Base-by-base conservation (phyloP, 2,888 invertebrate species). In the Caenorhabditis becei region DNA sequence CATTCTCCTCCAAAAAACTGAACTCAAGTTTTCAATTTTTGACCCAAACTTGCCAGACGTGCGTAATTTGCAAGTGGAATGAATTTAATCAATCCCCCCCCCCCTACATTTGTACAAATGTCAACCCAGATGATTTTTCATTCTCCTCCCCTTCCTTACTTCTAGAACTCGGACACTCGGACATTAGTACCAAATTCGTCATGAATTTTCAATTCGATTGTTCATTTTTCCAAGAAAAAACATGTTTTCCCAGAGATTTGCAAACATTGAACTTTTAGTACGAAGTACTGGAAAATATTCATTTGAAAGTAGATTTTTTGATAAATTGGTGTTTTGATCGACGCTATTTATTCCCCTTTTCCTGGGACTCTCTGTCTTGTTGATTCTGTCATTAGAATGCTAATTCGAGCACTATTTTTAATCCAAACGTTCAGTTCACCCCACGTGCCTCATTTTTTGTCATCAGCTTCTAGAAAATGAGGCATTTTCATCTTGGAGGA, bases 331-430 rank as follows among this genome's bases (percentile, higher is more conserved):
- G 41, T 41, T 41, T 41, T 41, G 41, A 41, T 41, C 10, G 3
- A 5, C 7, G 16, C 7, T 3, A 10, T 2, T 14, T 14, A 41
- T 11, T 41, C 14, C 16, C 16, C 2, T 3, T 41, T 41, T 14
- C 7, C 35, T 35, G 44, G 16, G 16, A 7, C 16, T 44, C 56
- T 44, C 16, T 8, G n/a, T 32, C 23, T 51, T 51, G 11, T 41
- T n/a, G 16, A n/a, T 53, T 24, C 23, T 37, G 37, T 65, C 53
- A 65, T 65, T 8, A 54, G 66, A 67, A 67, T 56, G 56, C 67
- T 67, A 67, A 56, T 67, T 67, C 10, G n/a, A 54, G 26, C n/a
- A 11, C 5, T 16, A 7, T n/a, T 16, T 14, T 16, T 28, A 16
- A 54, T 26, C 2, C 28, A 10, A 16, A 41, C 16, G 41, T 41